A percentile compares a stretch with the other conserved stretches of the same genome.
phyloP scores from a whole-genome alignment of 2,888 invertebrate species.

The Eupelmus urozonus region DNA sequence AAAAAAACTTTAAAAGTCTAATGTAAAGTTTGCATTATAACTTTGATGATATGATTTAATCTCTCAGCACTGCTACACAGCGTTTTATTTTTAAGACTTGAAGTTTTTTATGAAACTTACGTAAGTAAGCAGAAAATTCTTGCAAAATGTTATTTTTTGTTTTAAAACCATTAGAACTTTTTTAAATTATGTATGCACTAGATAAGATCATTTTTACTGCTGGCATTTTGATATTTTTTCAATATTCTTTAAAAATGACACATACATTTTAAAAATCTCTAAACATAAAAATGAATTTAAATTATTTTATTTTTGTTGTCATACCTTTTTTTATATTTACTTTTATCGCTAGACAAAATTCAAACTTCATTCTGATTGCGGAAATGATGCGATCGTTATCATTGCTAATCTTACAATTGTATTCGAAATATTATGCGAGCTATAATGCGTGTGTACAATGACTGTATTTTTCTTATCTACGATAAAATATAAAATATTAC shows the following conservation, averaged over 20 bases:
- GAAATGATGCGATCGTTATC: conserved; percentile 23
- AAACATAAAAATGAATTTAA: no score
- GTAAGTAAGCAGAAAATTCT: conserved; percentile 17
- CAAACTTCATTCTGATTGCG: no score
- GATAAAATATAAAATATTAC: not conserved
- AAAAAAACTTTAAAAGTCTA: conserved; percentile 8
- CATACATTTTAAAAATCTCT: no score
- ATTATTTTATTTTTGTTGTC: not conserved
- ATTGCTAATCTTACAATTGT: conserved; percentile 19
- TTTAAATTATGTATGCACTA: not conserved
- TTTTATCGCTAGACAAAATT: conserved; percentile 1
- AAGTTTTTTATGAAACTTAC: conserved; percentile 19
- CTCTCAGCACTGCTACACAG: conserved; percentile 7
- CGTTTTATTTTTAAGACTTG: conserved; percentile 18
- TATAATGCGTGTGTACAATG: conserved; percentile 2
- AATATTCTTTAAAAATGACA: not conserved
- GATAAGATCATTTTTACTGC: no score
- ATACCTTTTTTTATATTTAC: not conserved
- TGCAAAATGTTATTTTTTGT: conserved; percentile 20
- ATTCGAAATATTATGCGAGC: conserved; percentile 1
- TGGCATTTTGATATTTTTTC: no score
- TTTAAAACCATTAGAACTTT: conserved; percentile 22
- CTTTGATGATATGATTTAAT: conserved; percentile 31
- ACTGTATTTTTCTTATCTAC: not conserved
- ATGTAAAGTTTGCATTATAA: conserved; percentile 16